Evolutionary conservation across 2,113 vertebrate species (phyloP), one percentile per base, ranked within the genome.

Genomic region (Eulacestoma nigropectus): DNA sequence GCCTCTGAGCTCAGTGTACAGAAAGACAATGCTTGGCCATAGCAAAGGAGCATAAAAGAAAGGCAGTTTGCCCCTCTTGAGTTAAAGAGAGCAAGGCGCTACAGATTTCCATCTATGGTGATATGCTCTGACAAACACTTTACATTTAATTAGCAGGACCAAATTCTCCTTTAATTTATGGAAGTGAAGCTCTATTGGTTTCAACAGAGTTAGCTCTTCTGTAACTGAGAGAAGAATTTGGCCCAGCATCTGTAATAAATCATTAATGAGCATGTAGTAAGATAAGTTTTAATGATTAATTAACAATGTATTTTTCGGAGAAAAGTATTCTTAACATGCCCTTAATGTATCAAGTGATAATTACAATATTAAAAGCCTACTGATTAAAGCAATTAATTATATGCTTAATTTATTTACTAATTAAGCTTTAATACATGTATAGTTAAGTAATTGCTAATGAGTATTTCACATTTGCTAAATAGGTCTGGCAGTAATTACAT

Each of bases 241-340:
- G 96, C 94, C 97, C 92, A 95, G 84, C 73, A 94, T 97, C 69
- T 95, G 79, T 94, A 98, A 98, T 98, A 97, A 98, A 98, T 98
- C 97, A 97, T 98, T 98, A 97, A 98, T 98, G 97, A 98, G 57
- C 93, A 95, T 97, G 95, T 97, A 97, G 97, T 97, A 97, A 98
- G 97, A 97, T 92, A 97, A 97, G 96, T 97, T 98, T 98, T 97
- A 98, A 98, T 98, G 98, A 98, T 98, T 98, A 98, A 98, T 98
- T 98, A 98, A 97, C 98, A 84, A 95, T 97, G 94, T 97, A 97
- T 97, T 98, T 98, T 98, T 98, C 93, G 84, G 79, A 95, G 94
- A 95, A 98, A 98, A 96, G 95, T 98, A 98, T 97, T 97, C 97
- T 97, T 96, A 96, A 97, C 96, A 97, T 97, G 97, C 94, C 95